Conservation (phyloP, 1,140 invertebrate species). For the Sarcophaga peregrina region DNA sequence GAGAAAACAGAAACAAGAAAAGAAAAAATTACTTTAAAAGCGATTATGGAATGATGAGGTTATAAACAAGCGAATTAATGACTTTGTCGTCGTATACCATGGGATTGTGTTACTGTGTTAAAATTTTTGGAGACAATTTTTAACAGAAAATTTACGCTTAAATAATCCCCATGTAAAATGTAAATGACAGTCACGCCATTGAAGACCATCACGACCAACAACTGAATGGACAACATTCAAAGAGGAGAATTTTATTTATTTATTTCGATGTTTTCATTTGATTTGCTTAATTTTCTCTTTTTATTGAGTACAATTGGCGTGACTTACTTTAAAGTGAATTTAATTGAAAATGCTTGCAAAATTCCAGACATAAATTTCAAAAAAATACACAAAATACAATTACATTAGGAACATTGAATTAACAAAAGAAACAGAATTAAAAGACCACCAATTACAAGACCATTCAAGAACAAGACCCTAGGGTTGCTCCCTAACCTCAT, state of each 20-base stretch:
- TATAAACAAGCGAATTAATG: conserved; percentile 2
- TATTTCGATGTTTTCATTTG: not conserved
- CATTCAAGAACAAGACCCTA: too few relatives aligned
- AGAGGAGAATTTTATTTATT: not conserved
- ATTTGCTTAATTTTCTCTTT: not conserved
- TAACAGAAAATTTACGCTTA: not conserved
- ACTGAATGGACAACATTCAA: not conserved
- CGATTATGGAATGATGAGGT: conserved; percentile 29
- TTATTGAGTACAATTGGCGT: not conserved
- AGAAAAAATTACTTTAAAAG: not conserved
- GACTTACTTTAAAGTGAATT: conserved; percentile 1
- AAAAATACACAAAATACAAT: too few relatives aligned
- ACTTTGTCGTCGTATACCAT: not conserved
- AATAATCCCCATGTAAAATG: too few relatives aligned
- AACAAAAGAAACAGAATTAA: too few relatives aligned
- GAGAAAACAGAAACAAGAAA: not conserved
- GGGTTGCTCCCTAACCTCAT: too few relatives aligned
- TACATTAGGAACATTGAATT: too few relatives aligned
- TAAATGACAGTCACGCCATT: too few relatives aligned
- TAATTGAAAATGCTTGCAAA: not conserved
- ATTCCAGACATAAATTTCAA: too few relatives aligned
- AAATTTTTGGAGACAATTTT: conserved; percentile 1
- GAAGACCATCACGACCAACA: too few relatives aligned
- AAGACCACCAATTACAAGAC: too few relatives aligned
- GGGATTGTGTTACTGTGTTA: conserved; percentile 13